Evolutionary conservation across 1,140 invertebrate genomes (phyloP), one percentile per base, ranked within the genome.

Genomic region (Drosophila malerkotliana): DNA sequence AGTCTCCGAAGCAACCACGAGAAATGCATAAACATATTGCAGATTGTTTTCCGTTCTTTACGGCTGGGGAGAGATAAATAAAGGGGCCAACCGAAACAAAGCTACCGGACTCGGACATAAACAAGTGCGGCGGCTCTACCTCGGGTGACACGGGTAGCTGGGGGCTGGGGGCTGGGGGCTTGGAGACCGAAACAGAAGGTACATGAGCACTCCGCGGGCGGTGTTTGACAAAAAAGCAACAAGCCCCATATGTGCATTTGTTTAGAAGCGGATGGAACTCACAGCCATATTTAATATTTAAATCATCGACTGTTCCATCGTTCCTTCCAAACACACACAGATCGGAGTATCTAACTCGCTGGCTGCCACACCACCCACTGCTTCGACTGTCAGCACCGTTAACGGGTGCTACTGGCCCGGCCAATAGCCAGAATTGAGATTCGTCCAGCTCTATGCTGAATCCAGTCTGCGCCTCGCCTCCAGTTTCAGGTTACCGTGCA

Each of bases 11-110:
- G 81, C 63, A 39, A 77, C 81, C 81, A 56, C 81, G 80, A 85
- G 73, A 80, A 85, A 77, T 80, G 77, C 77, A 85, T 85, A 85
- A 85, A 74, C 68, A 85, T 77, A 85, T 85, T 85, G 67, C 68
- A 58, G 64, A 76, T 76, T 73, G 58, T 69, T 62, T 67, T 37
- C 10, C 51, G 4, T 56, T 48, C 69, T 51, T 62, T 56, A 9
- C 14, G 41, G 39, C 15, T 61, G 44, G 37, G 18, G 15, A 53
- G 44, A 69, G 49, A 55, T 62, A 73, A 72, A 62, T 62, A 73
- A 73, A 73, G 59, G 69, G 69, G 69, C 49, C 39, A 52, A 52
- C 34, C 56, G 54, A 56, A 39, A 64, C 72, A 71, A 71, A 71
- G 67, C 64, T 55, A 51, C 49, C 41, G 48, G 63, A 28, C 49